Percentiles rank a stretch among this genome's conserved stretches.
These are phyloP conservation scores for Plebejus melissa DNA, from an alignment of 2,888 invertebrate genomes.

Conservation along the genomic window DNA sequence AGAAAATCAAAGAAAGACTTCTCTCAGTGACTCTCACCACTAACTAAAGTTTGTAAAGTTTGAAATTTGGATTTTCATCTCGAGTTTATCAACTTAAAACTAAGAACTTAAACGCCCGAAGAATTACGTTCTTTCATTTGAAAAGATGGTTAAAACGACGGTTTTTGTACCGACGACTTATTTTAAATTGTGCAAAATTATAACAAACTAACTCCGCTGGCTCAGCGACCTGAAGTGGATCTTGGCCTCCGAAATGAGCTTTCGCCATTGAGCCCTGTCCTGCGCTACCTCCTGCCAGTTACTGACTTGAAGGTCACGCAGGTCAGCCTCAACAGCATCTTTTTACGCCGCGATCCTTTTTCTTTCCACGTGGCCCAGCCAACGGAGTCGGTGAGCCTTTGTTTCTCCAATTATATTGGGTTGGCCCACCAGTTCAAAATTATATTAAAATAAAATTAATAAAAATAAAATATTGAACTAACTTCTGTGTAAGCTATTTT, in stretches of 20 bases:
- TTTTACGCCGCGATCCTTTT: no score
- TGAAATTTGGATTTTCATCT: conserved; percentile 13
- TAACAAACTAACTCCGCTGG: no score
- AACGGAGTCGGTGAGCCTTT: no score
- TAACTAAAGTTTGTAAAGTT: conserved; percentile 13
- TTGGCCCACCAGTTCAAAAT: no score
- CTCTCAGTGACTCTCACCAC: not conserved
- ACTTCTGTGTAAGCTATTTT: not conserved
- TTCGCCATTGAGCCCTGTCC: no score
- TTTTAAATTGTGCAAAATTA: not conserved
- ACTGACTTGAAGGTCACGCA: no score
- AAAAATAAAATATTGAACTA: not conserved
- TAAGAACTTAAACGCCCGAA: conserved; percentile 3
- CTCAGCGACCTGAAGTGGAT: no score
- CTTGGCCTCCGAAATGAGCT: no score
- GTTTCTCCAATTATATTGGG: no score
- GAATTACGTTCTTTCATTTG: conserved; percentile 6
- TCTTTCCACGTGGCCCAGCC: no score
- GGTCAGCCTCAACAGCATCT: no score
- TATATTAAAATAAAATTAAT: not conserved
- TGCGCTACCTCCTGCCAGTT: no score
- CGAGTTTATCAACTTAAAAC: conserved; percentile 19
- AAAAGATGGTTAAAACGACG: not conserved
- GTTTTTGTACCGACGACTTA: not conserved
- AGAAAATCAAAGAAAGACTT: conserved; percentile 16